Evolutionary conservation across 1,140 invertebrate genomes (phyloP).

Genomic region (Forficula auricularia): DNA sequence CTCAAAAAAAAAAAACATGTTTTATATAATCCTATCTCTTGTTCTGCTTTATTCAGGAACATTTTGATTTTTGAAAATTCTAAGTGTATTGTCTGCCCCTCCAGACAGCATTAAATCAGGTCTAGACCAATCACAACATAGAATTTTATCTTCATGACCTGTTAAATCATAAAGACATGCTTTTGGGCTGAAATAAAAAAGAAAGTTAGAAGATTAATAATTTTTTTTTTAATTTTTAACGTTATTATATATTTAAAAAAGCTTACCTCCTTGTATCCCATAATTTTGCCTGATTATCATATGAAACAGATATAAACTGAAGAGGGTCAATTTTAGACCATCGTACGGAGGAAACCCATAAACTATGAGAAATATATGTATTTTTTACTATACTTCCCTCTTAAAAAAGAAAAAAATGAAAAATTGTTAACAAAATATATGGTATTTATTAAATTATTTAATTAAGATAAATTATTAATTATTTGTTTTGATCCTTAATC

Average conservation of each 20-base stretch:
- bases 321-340: conserved; percentile 78
- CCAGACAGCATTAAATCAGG: conserved; percentile 74
- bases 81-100: conserved; percentile 79
- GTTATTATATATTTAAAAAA: conserved; percentile 3
- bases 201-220: conserved; percentile 9
- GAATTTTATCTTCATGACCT: conserved; percentile 87
- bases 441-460: too few species aligned
- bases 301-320: conserved; percentile 82
- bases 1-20: too few species aligned
- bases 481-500: too few species aligned
- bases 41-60: conserved; percentile 8
- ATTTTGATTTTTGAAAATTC: conserved; percentile 61
- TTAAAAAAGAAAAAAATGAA: conserved; percentile 26
- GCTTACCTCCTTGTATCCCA: conserved; percentile 83
- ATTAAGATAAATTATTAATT: too few species aligned
- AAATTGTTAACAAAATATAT: too few species aligned
- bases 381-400: conserved; percentile 75
- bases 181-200: conserved; percentile 51
- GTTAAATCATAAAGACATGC: conserved; percentile 81
- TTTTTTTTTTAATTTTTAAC: neutral
- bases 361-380: conserved; percentile 74
- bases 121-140: conserved; percentile 87
- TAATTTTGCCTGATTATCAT: conserved; percentile 79
- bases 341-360: conserved; percentile 75
- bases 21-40: too few species aligned